These are phyloP conservation scores for Plagiodera versicolora DNA, from an alignment of 2,888 invertebrate species.

Conservation along the genomic window DNA sequence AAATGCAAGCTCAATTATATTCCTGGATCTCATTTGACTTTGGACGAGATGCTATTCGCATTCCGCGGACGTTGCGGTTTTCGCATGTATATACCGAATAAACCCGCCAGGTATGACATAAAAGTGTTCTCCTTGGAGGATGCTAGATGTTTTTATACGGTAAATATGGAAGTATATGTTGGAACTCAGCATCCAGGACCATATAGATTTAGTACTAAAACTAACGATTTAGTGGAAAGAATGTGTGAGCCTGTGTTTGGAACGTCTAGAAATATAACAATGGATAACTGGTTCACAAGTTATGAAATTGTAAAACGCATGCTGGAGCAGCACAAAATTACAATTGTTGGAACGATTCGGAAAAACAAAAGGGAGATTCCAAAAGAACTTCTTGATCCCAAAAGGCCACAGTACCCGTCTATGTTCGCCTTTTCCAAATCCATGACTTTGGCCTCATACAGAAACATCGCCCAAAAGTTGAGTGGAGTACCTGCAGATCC, in stretches of 20 bases:
- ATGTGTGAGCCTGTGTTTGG: slow-evolving; percentile 17
- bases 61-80: slow-evolving; percentile 19
- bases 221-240: slow-evolving; percentile 27
- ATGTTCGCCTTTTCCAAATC: slow-evolving; percentile 32
- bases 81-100: slow-evolving; percentile 20
- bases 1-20: slow-evolving; percentile 12
- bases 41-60: slow-evolving; percentile 22
- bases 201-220: slow-evolving; percentile 14
- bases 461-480: no score
- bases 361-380: slow-evolving; percentile 32
- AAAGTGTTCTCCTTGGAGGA: slow-evolving; percentile 18
- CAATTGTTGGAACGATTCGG: slow-evolving; percentile 33
- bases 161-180: slow-evolving; percentile 14
- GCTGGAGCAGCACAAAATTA: slow-evolving; percentile 21
- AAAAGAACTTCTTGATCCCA: slow-evolving; percentile 6
- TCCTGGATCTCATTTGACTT: slow-evolving; percentile 5
- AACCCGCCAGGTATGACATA: slow-evolving; percentile 20
- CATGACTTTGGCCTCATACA: slow-evolving; percentile 26
- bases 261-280: slow-evolving; percentile 30
- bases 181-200: slow-evolving; percentile 16
- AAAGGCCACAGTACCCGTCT: slow-evolving; percentile 4
- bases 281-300: slow-evolving; percentile 28
- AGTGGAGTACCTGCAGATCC: no score
- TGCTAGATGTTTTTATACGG: slow-evolving; percentile 13
- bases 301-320: slow-evolving; percentile 9